Evolutionary conservation across 2,797 vertebrate species (phyloP), one percentile per base, ranked within the genome.

Genomic region (Tachyglossus aculeatus): DNA sequence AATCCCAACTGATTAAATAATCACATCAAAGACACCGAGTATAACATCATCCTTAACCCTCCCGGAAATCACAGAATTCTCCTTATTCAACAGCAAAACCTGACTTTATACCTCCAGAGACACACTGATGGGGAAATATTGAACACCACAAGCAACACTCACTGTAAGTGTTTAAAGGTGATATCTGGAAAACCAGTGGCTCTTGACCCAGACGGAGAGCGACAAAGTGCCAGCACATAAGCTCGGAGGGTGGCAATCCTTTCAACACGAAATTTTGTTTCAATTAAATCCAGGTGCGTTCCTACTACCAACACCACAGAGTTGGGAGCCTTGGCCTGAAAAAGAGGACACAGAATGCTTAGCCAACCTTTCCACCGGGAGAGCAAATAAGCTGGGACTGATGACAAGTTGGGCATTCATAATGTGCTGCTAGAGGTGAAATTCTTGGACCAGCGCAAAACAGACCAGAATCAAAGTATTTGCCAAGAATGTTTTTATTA

Each of bases 261-360:
- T 86, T 99, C 98, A 1, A 93, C 95, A 0, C 96, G 97, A 81
- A 99, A 99, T 76, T 96, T 96, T 0, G 92, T 94, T 61, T 98
- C 96, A 0, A 99, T 98, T 38, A 98, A 90, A 86, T 99, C 97
- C 82, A 99, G 88, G 85, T 99, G 97, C 1, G 98, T 98, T 48
- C 98, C 98, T 0, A 99, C 95, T 38, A 99, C 96, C 63, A 99
- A 66, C 78, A 99, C 98, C 1, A 93, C 94, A 0, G 98, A 95
- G 65, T 96, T 98, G 0, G 97, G 97, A 21, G 98, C 97, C 41
- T 97, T 95, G 19, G 98, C 97, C 98, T 99, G 84, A 0, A 67
- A 72, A 27, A 58, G 56, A 78, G 62, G 74, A 41, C 12, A 13
- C 2, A 2, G 63, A 9, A 0, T 1, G 7, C 21, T 47, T 59